Conservation (phyloP, 2,888 invertebrate genomes). For the Caenorhabditis imperialis region DNA sequence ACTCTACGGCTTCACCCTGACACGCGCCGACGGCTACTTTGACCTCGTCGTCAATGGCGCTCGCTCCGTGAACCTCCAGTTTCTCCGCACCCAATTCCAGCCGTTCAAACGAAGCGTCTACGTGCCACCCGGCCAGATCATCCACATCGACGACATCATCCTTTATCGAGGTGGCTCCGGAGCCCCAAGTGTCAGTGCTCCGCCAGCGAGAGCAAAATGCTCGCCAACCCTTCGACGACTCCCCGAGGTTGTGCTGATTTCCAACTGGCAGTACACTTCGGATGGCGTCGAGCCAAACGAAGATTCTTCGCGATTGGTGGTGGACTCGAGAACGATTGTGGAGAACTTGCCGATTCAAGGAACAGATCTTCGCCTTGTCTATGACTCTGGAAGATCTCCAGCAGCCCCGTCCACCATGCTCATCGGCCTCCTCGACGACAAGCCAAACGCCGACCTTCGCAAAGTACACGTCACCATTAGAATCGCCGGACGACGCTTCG, state of each 20-base stretch:
- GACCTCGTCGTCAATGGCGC: slow-evolving; percentile 99
- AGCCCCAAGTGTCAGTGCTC: not conserved
- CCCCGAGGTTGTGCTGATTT: slow-evolving; percentile 38
- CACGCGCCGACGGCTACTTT: slow-evolving; percentile 84
- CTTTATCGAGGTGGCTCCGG: slow-evolving; percentile 56
- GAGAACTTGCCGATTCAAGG: slow-evolving; percentile 53
- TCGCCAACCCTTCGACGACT: slow-evolving; percentile 34
- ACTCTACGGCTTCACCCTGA: slow-evolving; percentile 85
- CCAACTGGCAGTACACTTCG: slow-evolving; percentile 51
- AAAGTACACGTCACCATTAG: slow-evolving; percentile 94
- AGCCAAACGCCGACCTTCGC: slow-evolving; percentile 87
- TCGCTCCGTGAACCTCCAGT: slow-evolving; percentile 82
- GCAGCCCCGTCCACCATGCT: slow-evolving; percentile 94
- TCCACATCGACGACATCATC: slow-evolving; percentile 85
- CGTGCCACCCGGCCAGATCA: slow-evolving; percentile 98
- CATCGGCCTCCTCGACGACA: slow-evolving; percentile 88
- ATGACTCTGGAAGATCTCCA: slow-evolving; percentile 93
- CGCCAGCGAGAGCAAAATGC: slow-evolving; percentile 53
- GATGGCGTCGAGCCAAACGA: slow-evolving; percentile 28
- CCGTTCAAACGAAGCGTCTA: slow-evolving; percentile 87
- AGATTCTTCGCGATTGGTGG: slow-evolving; percentile 28
- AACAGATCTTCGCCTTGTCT: slow-evolving; percentile 83
- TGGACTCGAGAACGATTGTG: slow-evolving; percentile 42
- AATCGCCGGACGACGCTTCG: slow-evolving; percentile 61
- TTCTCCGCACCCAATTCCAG: slow-evolving; percentile 80